phyloP scores from a whole-genome alignment of 1,140 invertebrate genomes.

The Tribolium madens region DNA sequence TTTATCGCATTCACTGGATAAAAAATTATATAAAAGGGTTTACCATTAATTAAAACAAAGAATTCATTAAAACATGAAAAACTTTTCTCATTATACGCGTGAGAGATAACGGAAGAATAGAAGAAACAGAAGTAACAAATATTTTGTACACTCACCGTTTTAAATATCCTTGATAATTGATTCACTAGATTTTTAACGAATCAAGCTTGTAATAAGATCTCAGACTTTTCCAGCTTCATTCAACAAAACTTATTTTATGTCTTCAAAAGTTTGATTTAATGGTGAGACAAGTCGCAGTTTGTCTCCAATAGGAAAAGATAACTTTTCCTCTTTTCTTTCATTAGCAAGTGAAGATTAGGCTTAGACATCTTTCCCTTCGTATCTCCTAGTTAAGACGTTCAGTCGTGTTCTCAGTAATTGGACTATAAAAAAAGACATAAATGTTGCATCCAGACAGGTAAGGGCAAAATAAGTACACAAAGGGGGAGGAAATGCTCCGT shows the following conservation, averaged over 20 bases:
- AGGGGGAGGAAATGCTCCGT: constrained; percentile 42
- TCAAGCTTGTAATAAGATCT: background rate
- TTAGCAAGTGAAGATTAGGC: constrained; percentile 28
- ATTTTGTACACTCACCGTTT: constrained; percentile 22
- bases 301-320: background rate
- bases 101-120: constrained; percentile 20
- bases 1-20: constrained; percentile 28
- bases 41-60: constrained; percentile 39
- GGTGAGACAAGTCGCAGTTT: background rate
- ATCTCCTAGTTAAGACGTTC: constrained; percentile 19
- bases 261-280: constrained; percentile 3
- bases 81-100: constrained; percentile 37
- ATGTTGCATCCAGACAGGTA: constrained; percentile 47
- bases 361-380: constrained; percentile 13
- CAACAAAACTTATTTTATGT: background rate
- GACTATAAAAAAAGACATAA: constrained; percentile 50
- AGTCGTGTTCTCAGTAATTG: constrained; percentile 47
- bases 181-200: constrained; percentile 27
- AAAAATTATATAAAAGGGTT: constrained; percentile 35
- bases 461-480: constrained; percentile 42
- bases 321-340: constrained; percentile 11
- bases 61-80: constrained; percentile 39
- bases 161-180: constrained; percentile 34
- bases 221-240: background rate
- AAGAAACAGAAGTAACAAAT: constrained; percentile 21